These are phyloP conservation scores for Shargacucullia verbasci DNA, from an alignment of 2,888 invertebrate genomes.

Conservation along the genomic window DNA sequence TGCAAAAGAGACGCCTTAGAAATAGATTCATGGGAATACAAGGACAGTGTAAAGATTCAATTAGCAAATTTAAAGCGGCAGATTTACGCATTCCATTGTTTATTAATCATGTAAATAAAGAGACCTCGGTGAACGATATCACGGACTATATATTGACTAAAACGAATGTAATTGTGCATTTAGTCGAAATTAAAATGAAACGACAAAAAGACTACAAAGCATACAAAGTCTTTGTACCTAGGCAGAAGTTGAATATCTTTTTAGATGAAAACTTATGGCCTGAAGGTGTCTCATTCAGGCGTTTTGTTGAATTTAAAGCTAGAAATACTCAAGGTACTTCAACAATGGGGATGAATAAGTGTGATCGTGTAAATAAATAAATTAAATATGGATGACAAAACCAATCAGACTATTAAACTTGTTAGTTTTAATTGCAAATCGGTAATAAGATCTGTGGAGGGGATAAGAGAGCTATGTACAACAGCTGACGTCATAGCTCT, in stretches of 20 bases:
- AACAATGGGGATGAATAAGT: neutral
- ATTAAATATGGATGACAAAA: neutral
- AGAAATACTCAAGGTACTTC: neutral
- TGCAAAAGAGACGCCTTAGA: neutral
- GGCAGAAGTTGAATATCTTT: neutral
- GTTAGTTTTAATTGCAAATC: slow-evolving; percentile 30
- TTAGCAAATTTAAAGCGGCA: neutral
- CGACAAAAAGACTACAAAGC: neutral
- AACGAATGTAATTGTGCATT: neutral
- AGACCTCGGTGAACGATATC: neutral
- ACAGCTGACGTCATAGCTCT: slow-evolving; percentile 27
- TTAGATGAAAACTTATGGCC: neutral
- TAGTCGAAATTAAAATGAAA: neutral
- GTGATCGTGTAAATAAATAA: neutral
- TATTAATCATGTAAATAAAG: neutral
- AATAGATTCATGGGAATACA: neutral
- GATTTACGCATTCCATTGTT: neutral
- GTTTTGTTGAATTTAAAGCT: neutral
- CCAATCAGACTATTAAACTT: slow-evolving; percentile 2
- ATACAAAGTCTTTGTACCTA: neutral
- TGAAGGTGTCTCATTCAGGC: neutral
- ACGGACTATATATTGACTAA: neutral
- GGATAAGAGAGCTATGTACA: neutral
- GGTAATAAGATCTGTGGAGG: slow-evolving; percentile 9
- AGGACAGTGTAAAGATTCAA: neutral